Evolutionary conservation across 1,140 invertebrate genomes (phyloP), one percentile per base, ranked within the genome.

Genomic region (Pissodes strobi): DNA sequence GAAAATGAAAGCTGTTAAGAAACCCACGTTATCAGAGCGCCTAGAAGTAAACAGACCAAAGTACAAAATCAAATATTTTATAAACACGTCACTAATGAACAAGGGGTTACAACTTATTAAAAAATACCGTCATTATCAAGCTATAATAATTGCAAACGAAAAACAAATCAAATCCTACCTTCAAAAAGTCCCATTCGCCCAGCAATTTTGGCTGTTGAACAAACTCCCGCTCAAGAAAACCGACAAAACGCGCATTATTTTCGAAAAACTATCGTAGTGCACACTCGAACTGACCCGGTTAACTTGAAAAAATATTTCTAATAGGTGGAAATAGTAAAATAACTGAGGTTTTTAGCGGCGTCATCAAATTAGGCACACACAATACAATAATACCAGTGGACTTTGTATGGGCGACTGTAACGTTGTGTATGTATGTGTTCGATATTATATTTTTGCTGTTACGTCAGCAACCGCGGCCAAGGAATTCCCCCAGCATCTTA

Each of bases 351-450:
- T 15, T 45, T 23, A 57, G 21, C 57, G 13, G 17, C 57, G 57
- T 59, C 57, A 49, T 48, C 57, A 59, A 52, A 48, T 59, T 39
- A 37, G 21, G 21, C 17, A 37, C 57, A 48, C 30, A 59, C 38
- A 6, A 38, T 15, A n/a, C 57, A 25, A n/a, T n/a, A n/a, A n/a
- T n/a, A n/a, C n/a, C n/a, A 23, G n/a, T 59, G 57, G 57, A 59
- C 57, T 59, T 59, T 59, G 57, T 21, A 59, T 59, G 57, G 45
- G 23, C 57, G 57, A 59, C 57, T 49, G 57, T 57, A 21, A 49
- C 21, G 41, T n/a, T n/a, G n/a, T n/a, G n/a, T n/a, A n/a, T 23
- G 55, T 57, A 27, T 43, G 41, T 45, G 55, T 57, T 57, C 38
- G 45, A 57, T 23, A 45, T 27, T 27, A 45, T 57, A 57, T 57